Percentiles rank a stretch among this genome's conserved stretches.
Evolutionary conservation across 2,888 invertebrate genomes (phyloP).

Genomic region (Theristus sp.): DNA sequence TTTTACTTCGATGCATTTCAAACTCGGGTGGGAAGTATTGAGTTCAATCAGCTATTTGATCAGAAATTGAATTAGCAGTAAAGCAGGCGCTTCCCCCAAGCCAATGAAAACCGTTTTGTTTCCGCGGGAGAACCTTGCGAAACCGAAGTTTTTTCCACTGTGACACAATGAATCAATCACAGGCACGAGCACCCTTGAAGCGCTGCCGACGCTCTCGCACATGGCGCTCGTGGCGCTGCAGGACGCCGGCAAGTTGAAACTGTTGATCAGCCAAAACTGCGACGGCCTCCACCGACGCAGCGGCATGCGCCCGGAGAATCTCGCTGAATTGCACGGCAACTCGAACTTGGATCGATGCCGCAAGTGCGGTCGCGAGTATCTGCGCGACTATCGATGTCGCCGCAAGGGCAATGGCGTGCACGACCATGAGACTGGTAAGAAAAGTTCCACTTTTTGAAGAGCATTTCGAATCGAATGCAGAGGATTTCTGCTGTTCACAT

Average conservation of each 20-base stretch:
- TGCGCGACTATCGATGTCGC: constrained; percentile 7
- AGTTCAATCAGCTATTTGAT: too few relatives aligned
- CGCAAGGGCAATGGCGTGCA: neutral
- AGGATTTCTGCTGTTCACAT: neutral
- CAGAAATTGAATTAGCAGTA: too few relatives aligned
- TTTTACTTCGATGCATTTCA: too few relatives aligned
- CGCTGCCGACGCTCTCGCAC: constrained; percentile 64
- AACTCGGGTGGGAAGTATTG: too few relatives aligned
- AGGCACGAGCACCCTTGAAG: constrained; percentile 2
- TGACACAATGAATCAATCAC: neutral
- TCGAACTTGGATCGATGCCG: constrained; percentile 60
- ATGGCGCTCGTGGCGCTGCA: constrained; percentile 75
- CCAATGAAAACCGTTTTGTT: neutral
- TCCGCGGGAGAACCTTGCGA: neutral
- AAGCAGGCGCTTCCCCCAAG: neutral
- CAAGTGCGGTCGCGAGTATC: constrained; percentile 48
- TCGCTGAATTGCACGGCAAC: constrained; percentile 20
- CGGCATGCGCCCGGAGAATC: constrained; percentile 11
- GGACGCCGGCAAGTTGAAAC: constrained; percentile 56
- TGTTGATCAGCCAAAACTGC: constrained; percentile 88
- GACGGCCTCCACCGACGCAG: constrained; percentile 72
- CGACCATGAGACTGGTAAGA: constrained; percentile 5
- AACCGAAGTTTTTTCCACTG: neutral
- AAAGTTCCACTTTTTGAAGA: neutral
- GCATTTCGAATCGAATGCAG: neutral